These are phyloP conservation scores for Leptosomus discolor DNA, from an alignment of 2,113 vertebrate species.

Conservation along the genomic window DNA sequence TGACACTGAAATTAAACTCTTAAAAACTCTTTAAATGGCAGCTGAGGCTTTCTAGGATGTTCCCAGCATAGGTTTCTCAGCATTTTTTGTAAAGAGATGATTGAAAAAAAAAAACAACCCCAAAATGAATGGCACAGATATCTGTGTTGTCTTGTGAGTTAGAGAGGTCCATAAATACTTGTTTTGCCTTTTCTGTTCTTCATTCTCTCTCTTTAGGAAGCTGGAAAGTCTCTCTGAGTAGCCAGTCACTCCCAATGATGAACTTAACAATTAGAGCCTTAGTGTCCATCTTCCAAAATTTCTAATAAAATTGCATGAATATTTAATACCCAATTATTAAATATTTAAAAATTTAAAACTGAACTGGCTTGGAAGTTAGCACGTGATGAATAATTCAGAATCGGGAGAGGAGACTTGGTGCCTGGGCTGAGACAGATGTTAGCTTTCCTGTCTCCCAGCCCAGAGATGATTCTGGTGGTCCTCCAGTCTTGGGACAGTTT, in stretches of 20 bases:
- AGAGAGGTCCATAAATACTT: background rate
- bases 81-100: background rate
- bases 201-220: background rate
- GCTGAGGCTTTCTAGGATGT: background rate
- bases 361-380: conserved; percentile 72
- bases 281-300: conserved; percentile 54
- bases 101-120: too few relatives aligned
- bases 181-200: background rate
- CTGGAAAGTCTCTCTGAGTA: background rate
- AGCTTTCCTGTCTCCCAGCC: background rate
- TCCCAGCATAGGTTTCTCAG: background rate
- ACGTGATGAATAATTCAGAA: conserved; percentile 73
- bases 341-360: conserved; percentile 79
- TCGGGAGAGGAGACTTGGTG: background rate
- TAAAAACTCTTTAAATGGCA: background rate
- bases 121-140: background rate
- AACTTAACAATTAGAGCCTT: conserved; percentile 55
- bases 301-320: conserved; percentile 80
- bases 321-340: conserved; percentile 81
- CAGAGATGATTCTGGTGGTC: background rate
- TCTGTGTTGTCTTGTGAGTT: background rate
- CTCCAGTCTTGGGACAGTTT: background rate
- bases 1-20: background rate
- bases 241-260: background rate
- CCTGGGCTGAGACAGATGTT: conserved; percentile 11